Evolutionary conservation across 2,113 vertebrate species (phyloP).

Genomic region (Ochotona princeps): DNA sequence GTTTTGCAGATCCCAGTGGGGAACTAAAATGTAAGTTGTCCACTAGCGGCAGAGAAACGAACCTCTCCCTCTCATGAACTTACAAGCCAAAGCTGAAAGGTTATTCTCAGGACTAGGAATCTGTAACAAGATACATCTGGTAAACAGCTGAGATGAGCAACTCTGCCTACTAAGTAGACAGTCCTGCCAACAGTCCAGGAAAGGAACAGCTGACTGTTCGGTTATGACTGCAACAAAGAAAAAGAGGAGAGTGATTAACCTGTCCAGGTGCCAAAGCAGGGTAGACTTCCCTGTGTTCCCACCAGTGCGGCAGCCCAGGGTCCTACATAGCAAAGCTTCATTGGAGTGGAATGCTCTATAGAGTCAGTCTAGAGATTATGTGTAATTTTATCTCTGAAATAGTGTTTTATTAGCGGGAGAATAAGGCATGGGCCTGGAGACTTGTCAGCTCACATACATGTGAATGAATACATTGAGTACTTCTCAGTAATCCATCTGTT

Average conservation of each 20-base stretch:
- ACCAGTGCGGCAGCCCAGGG: neutral
- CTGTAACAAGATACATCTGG: neutral
- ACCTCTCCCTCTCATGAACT: neutral
- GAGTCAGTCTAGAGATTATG: neutral
- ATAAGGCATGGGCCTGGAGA: no score
- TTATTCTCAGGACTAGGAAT: neutral
- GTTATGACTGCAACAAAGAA: neutral
- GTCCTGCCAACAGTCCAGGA: neutral
- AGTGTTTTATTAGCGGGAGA: neutral
- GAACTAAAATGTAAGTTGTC: neutral
- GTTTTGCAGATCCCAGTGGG: neutral
- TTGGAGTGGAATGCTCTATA: neutral
- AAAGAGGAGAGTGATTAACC: neutral
- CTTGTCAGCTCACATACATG: neutral
- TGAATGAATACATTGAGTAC: neutral
- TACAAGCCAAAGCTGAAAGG: neutral
- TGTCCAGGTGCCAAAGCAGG: neutral
- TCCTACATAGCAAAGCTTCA: neutral
- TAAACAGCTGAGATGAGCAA: neutral
- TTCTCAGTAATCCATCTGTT: neutral
- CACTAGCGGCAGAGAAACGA: neutral
- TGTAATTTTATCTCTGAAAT: neutral
- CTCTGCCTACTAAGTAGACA: neutral
- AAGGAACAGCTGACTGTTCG: neutral
- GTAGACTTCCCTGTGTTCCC: neutral